Conservation (phyloP, 1,140 invertebrate species). For the Mactra quadrangularis region DNA sequence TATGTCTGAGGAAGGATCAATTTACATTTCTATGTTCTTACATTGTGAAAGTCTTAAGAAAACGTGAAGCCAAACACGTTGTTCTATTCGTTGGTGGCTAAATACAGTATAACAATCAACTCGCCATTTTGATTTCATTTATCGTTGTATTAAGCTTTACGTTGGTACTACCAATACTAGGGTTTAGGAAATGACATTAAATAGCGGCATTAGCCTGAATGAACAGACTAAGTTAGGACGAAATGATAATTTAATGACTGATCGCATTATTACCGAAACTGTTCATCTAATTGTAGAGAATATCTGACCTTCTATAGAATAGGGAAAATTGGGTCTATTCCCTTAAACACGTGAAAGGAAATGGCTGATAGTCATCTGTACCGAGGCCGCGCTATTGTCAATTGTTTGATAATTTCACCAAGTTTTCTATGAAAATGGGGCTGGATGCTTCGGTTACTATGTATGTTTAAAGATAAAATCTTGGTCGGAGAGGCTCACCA, state of each 20-base stretch:
- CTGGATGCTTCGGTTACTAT: constrained; percentile 62
- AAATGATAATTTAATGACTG: constrained; percentile 61
- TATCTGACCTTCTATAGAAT: constrained; percentile 56
- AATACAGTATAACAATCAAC: no score
- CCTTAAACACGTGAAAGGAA: constrained; percentile 56
- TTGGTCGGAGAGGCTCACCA: constrained; percentile 34
- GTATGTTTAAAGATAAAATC: constrained; percentile 61
- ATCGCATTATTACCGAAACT: constrained; percentile 48
- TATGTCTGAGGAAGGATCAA: no score
- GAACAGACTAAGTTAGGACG: constrained; percentile 49
- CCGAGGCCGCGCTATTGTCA: constrained; percentile 57
- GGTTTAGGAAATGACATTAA: constrained; percentile 43
- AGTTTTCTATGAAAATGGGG: constrained; percentile 56
- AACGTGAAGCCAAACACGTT: no score
- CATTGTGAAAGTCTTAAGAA: no score
- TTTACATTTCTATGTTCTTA: no score
- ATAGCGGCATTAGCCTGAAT: constrained; percentile 26
- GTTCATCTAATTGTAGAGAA: constrained; percentile 35
- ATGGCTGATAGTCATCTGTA: constrained; percentile 53
- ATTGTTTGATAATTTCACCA: constrained; percentile 61
- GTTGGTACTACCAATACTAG: constrained; percentile 4
- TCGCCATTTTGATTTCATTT: no score
- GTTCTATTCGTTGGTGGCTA: no score
- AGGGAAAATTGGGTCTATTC: constrained; percentile 61
- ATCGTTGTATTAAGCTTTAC: no score